A percentile compares a stretch with the other conserved stretches of the same genome.
Evolutionary conservation across 2,113 vertebrate genomes (phyloP).

Genomic region (Psephotus haematonotus): DNA sequence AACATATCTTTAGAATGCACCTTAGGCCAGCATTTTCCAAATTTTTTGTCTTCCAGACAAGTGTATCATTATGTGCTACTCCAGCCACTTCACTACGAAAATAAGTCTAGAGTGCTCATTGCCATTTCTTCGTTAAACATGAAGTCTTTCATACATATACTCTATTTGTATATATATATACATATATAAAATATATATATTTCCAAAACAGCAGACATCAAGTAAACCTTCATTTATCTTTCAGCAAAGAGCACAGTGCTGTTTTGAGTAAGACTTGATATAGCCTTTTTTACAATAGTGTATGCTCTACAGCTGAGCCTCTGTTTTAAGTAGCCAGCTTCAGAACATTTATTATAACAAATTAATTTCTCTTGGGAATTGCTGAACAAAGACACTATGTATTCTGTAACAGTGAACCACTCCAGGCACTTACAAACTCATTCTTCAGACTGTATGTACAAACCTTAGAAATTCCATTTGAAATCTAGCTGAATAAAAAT

Average conservation of each 20-base stretch:
- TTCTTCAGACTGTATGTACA: neutral
- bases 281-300: accelerated
- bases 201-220: neutral
- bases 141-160: neutral
- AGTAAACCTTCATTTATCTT: neutral
- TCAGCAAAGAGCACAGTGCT: neutral
- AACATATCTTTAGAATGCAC: neutral
- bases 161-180: too few species aligned
- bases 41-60: neutral
- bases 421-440: accelerated
- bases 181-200: neutral
- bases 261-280: neutral
- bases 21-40: neutral
- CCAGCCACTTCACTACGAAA: neutral
- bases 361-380: neutral
- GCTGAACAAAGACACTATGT: neutral
- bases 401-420: neutral
- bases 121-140: neutral
- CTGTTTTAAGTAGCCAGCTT: neutral
- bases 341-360: neutral
- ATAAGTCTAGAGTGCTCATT: neutral
- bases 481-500: neutral
- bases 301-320: neutral
- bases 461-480: neutral
- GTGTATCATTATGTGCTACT: neutral